A percentile compares a stretch with the other conserved stretches of the same genome.
These are phyloP conservation scores for Gymnodraco acuticeps DNA, from an alignment of 2,797 vertebrate genomes.

Conservation along the genomic window DNA sequence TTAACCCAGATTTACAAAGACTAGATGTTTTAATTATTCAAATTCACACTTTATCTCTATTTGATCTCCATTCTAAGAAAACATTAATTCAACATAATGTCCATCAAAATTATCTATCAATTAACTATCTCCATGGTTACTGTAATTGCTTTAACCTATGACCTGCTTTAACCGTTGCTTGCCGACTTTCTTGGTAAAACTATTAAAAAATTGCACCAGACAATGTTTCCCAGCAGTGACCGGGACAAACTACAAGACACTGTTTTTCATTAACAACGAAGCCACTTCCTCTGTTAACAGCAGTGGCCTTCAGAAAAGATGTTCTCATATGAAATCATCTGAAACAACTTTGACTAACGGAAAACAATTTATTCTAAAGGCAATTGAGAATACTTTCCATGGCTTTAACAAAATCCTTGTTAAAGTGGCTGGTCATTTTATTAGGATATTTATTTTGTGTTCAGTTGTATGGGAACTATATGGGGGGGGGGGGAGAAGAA, in stretches of 20 bases:
- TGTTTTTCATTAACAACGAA: constrained; percentile 5
- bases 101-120: not conserved
- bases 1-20: not conserved
- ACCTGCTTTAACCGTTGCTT: not conserved
- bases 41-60: not conserved
- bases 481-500: too few relatives aligned
- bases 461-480: not conserved
- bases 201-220: constrained; percentile 4
- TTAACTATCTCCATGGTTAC: too few relatives aligned
- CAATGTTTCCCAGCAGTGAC: not conserved
- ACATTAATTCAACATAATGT: not conserved
- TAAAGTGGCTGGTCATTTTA: not conserved
- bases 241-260: not conserved
- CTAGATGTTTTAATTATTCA: not conserved
- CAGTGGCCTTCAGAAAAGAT: not conserved
- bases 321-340: constrained; percentile 22
- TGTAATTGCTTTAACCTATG: not conserved
- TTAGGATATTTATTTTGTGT: not conserved
- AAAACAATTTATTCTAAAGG: not conserved
- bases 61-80: not conserved
- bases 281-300: not conserved
- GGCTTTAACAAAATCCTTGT: not conserved
- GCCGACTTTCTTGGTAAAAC: not conserved
- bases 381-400: not conserved
- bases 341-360: not conserved